phyloP scores from a whole-genome alignment of 2,113 vertebrate genomes.

The Vanacampus margaritifer region DNA sequence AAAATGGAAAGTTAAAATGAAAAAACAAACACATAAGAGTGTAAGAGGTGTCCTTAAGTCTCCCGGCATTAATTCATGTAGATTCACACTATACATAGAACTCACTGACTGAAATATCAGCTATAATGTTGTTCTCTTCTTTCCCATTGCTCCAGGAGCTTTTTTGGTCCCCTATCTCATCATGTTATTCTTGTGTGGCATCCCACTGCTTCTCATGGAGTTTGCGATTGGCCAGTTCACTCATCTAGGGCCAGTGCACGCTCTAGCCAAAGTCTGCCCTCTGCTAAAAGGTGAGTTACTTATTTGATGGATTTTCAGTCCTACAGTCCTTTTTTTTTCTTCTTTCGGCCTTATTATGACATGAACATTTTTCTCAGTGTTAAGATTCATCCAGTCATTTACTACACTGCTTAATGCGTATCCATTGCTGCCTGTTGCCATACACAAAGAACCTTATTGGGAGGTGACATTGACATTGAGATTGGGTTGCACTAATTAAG shows the following conservation, averaged over 20 bases:
- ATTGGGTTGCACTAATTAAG: neutral
- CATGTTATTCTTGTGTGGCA: conserved; percentile 73
- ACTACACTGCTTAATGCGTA: neutral
- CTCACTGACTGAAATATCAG: neutral
- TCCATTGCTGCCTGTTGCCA: neutral
- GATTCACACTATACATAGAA: neutral
- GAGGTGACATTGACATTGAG: neutral
- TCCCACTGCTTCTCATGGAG: conserved; percentile 74
- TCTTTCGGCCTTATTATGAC: neutral
- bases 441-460: neutral
- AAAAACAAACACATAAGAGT: no score
- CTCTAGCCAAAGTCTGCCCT: conserved; percentile 69
- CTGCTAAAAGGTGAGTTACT: conserved; percentile 74
- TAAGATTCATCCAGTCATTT: neutral
- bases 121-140: neutral
- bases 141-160: conserved; percentile 56
- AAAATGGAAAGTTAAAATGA: neutral
- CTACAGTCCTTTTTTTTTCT: neutral
- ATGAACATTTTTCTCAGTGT: neutral
- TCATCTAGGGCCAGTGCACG: conserved; percentile 68
- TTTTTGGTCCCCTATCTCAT: conserved; percentile 71
- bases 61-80: neutral
- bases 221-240: conserved; percentile 73
- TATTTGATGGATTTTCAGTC: neutral
- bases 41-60: neutral